These are phyloP conservation scores for Cremastinae sp. DNA, from an alignment of 2,888 invertebrate species.

Conservation along the genomic window DNA sequence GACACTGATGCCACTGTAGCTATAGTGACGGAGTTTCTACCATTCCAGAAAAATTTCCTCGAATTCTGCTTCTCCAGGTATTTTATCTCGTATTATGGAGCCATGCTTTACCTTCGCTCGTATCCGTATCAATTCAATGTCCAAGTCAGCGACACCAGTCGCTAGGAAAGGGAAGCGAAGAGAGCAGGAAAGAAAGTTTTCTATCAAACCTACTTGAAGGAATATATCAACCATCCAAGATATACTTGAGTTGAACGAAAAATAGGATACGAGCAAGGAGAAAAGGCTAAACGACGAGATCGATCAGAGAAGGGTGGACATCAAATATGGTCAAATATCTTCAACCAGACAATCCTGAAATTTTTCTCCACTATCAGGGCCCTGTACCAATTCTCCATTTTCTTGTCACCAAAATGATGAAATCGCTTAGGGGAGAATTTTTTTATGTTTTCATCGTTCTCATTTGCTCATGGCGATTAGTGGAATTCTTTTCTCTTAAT, in stretches of 20 bases:
- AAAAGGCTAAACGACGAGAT: not conserved
- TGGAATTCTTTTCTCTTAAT: slow-evolving; percentile 47
- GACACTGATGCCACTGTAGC: slow-evolving; percentile 36
- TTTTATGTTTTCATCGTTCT: not conserved
- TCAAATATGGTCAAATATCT: slow-evolving; percentile 8
- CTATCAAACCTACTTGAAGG: slow-evolving; percentile 49
- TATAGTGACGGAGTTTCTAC: slow-evolving; percentile 13
- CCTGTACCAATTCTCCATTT: not conserved
- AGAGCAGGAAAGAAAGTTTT: slow-evolving; percentile 41
- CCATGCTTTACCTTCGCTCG: slow-evolving; percentile 58
- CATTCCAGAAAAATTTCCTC: slow-evolving; percentile 26
- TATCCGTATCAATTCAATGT: slow-evolving; percentile 66
- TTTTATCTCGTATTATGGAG: slow-evolving; percentile 46
- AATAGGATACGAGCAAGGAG: not conserved
- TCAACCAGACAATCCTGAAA: not conserved
- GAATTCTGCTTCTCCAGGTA: slow-evolving; percentile 17
- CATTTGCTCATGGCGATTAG: slow-evolving; percentile 22
- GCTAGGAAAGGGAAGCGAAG: slow-evolving; percentile 15
- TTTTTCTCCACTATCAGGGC: not conserved
- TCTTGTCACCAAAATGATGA: not conserved
- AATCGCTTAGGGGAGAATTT: slow-evolving; percentile 6
- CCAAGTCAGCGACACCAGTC: slow-evolving; percentile 58
- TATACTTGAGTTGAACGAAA: slow-evolving; percentile 9
- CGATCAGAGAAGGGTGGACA: not conserved
- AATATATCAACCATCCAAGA: slow-evolving; percentile 34